phyloP scores from a whole-genome alignment of 2,113 vertebrate species.

The Syngnathoides biaculeatus region DNA sequence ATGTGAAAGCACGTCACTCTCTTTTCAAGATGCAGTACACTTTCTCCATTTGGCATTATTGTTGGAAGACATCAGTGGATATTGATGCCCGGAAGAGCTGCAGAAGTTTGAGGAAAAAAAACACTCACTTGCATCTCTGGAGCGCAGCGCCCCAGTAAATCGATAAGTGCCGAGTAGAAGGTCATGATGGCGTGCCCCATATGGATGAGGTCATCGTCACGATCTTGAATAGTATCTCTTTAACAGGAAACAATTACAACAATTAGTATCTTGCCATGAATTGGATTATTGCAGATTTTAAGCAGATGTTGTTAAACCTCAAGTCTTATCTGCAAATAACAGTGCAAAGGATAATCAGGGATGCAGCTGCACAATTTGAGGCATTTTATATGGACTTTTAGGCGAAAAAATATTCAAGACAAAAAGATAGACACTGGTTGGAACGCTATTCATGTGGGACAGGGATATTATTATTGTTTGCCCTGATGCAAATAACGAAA shows the following conservation, averaged over 20 bases:
- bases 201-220: conserved; percentile 85
- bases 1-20: conserved; percentile 1
- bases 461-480: no score
- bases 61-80: conserved; percentile 10
- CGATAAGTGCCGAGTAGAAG: conserved; percentile 92
- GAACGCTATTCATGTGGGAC: no score
- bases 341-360: neutral
- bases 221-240: conserved; percentile 78
- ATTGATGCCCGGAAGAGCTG: conserved; percentile 15
- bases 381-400: neutral
- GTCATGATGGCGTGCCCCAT: conserved; percentile 97
- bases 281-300: neutral
- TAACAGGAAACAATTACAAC: conserved; percentile 15
- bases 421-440: no score
- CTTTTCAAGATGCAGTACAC: neutral
- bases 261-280: conserved; percentile 7
- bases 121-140: conserved; percentile 93
- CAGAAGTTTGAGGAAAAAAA: conserved; percentile 16
- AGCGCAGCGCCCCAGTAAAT: conserved; percentile 90
- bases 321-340: neutral
- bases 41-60: conserved; percentile 18
- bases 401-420: no score
- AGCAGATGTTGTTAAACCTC: neutral
- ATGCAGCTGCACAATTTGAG: neutral
- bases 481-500: no score